A percentile compares a stretch with the other conserved stretches of the same genome.
phyloP scores from a whole-genome alignment of 2,797 vertebrate species.

The Oreochromis mossambicus region DNA sequence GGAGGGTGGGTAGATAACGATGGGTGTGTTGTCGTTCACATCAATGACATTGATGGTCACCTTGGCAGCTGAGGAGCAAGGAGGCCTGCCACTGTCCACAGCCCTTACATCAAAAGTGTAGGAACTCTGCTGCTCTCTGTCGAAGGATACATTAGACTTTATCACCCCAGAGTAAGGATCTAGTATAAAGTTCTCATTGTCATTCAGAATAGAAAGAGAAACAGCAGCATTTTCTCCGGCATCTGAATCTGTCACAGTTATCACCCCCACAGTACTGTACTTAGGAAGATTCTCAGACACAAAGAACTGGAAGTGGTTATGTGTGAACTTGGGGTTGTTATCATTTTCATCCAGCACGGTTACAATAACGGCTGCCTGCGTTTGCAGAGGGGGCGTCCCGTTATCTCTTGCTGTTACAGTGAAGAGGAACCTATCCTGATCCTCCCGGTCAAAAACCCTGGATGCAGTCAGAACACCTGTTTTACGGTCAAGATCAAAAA shows the following conservation, averaged over 20 bases:
- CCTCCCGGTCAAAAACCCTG: constrained; percentile 95
- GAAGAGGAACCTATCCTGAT: constrained; percentile 95
- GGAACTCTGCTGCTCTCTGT: constrained; percentile 96
- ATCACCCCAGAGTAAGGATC: constrained; percentile 96
- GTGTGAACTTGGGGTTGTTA: constrained; percentile 98
- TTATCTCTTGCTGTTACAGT: constrained; percentile 98
- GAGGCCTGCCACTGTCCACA: constrained; percentile 90
- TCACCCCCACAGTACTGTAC: constrained; percentile 97
- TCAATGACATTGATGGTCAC: constrained; percentile 99
- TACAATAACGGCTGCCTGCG: constrained; percentile 95
- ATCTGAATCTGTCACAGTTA: constrained; percentile 96
- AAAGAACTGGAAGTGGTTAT: constrained; percentile 99
- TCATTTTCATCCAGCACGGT: constrained; percentile 97
- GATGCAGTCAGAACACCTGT: constrained; percentile 97
- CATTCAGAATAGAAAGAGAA: constrained; percentile 93
- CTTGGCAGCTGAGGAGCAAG: constrained; percentile 95
- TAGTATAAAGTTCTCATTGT: constrained; percentile 97
- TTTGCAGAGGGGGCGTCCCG: constrained; percentile 94
- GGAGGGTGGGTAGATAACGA: constrained; percentile 94
- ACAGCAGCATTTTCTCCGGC: constrained; percentile 95
- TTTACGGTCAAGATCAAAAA: constrained; percentile 98
- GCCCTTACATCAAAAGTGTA: constrained; percentile 98
- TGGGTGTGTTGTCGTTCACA: constrained; percentile 95
- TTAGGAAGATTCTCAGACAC: constrained; percentile 98
- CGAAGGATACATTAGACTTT: constrained; percentile 98